Percentiles rank a stretch among this genome's conserved stretches.
Conservation (phyloP, 2,797 vertebrate genomes). For the Macropodus opercularis region DNA sequence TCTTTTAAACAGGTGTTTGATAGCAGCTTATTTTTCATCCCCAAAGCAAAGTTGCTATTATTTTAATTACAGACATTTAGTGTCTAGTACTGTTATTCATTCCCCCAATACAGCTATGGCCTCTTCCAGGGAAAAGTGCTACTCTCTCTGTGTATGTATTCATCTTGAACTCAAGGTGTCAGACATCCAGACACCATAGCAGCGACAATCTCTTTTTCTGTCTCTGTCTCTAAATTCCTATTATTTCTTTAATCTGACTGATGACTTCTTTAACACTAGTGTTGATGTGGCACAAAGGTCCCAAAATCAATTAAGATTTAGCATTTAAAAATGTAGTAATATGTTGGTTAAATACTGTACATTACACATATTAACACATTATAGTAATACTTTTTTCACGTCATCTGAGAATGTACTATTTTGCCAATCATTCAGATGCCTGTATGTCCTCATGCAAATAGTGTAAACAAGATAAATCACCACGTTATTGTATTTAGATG, state of each 20-base stretch:
- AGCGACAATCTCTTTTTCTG: conserved; percentile 37
- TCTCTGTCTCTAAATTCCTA: not conserved
- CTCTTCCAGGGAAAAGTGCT: conserved; percentile 29
- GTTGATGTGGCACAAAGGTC: not conserved
- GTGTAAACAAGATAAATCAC: conserved; percentile 39
- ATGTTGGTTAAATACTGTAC: not conserved
- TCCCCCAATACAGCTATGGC: conserved; percentile 11
- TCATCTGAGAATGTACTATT: not conserved
- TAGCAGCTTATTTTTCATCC: conserved; percentile 44
- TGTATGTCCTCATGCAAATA: conserved; percentile 1
- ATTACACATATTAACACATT: not conserved
- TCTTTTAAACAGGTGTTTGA: conserved; percentile 65
- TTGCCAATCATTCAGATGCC: conserved; percentile 9
- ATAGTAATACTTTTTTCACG: not conserved
- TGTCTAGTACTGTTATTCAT: conserved; percentile 63
- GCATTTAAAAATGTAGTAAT: not conserved
- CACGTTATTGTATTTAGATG: conserved; percentile 52
- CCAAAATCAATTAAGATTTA: not conserved
- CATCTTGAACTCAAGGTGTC: conserved; percentile 60
- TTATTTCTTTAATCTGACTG: conserved; percentile 1
- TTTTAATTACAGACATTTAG: conserved; percentile 76
- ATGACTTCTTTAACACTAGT: not conserved
- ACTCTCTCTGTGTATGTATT: conserved; percentile 44
- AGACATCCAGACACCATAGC: conserved; percentile 67
- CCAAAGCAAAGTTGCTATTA: conserved; percentile 58